phyloP scores from a whole-genome alignment of 64 coral and sea anemone genomes.

The Montipora sp. region DNA sequence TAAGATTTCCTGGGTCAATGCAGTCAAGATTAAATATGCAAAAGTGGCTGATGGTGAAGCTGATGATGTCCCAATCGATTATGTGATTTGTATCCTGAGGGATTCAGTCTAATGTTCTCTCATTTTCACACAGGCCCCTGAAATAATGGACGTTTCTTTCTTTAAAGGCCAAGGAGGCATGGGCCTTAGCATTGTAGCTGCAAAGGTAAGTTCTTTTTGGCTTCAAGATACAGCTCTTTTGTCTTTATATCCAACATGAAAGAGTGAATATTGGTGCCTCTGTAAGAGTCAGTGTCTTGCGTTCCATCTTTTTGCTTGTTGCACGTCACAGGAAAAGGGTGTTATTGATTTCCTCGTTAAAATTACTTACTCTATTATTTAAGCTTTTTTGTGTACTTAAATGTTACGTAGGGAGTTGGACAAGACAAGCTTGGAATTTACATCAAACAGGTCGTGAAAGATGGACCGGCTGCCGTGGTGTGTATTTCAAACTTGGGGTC shows the following conservation, averaged over 20 bases:
- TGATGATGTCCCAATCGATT: too few relatives aligned
- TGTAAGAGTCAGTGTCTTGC: neutral
- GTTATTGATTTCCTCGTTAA: neutral
- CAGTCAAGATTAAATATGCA: too few relatives aligned
- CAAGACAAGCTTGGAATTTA: conserved; percentile 95
- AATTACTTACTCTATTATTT: neutral
- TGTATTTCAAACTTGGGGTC: neutral
- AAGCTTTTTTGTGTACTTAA: too few relatives aligned
- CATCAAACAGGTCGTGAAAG: conserved; percentile 95
- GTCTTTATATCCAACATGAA: too few relatives aligned
- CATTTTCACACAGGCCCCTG: conserved; percentile 22
- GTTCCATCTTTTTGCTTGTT: too few relatives aligned
- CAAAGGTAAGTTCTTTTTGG: conserved; percentile 68
- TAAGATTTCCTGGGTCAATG: too few relatives aligned
- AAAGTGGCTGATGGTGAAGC: too few relatives aligned
- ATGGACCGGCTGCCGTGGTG: conserved; percentile 91
- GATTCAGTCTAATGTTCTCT: too few relatives aligned
- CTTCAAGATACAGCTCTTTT: too few relatives aligned
- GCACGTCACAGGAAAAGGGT: neutral
- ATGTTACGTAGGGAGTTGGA: conserved; percentile 56
- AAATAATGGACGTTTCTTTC: conserved; percentile 86
- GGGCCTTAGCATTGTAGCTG: conserved; percentile 99
- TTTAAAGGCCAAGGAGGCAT: conserved; percentile 97
- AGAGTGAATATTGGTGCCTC: too few relatives aligned
- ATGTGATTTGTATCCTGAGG: too few relatives aligned